Evolutionary conservation across 2,113 vertebrate genomes (phyloP).

Genomic region (Neogale vison): DNA sequence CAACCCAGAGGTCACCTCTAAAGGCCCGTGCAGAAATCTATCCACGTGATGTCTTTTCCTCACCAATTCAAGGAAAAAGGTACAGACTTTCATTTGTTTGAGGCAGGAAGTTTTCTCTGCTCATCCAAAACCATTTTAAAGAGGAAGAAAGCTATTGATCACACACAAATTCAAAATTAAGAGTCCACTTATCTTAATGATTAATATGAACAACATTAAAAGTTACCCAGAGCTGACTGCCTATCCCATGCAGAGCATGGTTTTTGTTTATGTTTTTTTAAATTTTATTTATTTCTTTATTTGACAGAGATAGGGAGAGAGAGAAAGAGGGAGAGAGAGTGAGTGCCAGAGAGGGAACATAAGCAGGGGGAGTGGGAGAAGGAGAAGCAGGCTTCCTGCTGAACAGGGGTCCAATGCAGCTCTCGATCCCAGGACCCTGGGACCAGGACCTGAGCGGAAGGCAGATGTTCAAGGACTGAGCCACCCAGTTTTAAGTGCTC

Average conservation of each 20-base stretch:
- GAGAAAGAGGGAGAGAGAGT: too few relatives aligned
- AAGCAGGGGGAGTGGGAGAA: too few relatives aligned
- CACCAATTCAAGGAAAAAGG: background rate
- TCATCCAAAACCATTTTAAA: background rate
- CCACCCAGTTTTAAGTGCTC: background rate
- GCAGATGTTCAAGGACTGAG: too few relatives aligned
- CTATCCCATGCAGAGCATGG: background rate
- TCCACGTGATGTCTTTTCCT: background rate
- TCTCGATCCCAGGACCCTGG: too few relatives aligned
- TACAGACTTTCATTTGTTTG: background rate
- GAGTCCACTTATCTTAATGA: background rate
- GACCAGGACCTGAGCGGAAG: too few relatives aligned
- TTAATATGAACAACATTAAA: background rate
- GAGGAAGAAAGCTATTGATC: background rate
- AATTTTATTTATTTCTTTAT: too few relatives aligned
- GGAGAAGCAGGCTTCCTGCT: too few relatives aligned
- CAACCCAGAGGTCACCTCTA: too few relatives aligned
- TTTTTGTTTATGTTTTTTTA: background rate
- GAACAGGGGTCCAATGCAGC: too few relatives aligned
- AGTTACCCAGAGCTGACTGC: too few relatives aligned
- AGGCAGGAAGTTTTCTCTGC: background rate
- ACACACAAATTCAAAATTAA: background rate
- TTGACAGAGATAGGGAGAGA: too few relatives aligned
- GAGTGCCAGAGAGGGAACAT: too few relatives aligned
- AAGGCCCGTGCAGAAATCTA: rapidly evolving